Evolutionary conservation across 23 tunicate genomes (phyloP).

Genomic region (Styela clava): DNA sequence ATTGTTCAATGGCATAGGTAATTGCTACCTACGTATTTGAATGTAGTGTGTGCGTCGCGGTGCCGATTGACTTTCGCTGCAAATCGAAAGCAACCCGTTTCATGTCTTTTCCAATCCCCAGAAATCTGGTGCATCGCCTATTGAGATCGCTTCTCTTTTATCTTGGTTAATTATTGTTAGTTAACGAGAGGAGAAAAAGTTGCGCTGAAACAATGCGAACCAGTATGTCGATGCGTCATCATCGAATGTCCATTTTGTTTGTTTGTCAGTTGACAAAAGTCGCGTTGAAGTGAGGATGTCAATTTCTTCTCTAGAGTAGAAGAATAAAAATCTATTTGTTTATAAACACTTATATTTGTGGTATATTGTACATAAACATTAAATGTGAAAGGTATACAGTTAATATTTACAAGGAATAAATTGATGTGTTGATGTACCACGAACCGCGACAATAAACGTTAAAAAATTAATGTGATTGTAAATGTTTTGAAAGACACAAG

Average conservation of each 20-base stretch:
- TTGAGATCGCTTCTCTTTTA: conserved; percentile 7
- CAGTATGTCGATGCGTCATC: not conserved
- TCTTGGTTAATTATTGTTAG: conserved; percentile 12
- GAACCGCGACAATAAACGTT: not conserved
- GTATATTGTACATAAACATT: no score
- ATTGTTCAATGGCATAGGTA: not conserved
- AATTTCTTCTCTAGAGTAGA: no score
- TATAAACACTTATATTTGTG: no score
- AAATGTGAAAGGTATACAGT: not conserved
- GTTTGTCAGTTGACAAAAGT: conserved; percentile 1
- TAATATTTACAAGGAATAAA: not conserved
- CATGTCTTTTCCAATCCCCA: not conserved
- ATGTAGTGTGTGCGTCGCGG: not conserved
- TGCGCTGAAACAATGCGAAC: not conserved
- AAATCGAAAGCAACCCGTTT: not conserved
- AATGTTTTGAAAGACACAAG: not conserved
- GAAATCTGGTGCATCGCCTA: not conserved
- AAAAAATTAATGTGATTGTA: not conserved
- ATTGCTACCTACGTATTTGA: not conserved
- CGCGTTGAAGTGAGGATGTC: conserved; percentile 1
- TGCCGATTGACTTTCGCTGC: not conserved
- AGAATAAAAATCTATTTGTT: no score
- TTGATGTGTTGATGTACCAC: not conserved
- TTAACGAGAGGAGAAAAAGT: conserved; percentile 11
- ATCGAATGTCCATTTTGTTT: conserved; percentile 12